Conservation (phyloP, 2,888 invertebrate genomes). For the Slavum lentiscoides region DNA sequence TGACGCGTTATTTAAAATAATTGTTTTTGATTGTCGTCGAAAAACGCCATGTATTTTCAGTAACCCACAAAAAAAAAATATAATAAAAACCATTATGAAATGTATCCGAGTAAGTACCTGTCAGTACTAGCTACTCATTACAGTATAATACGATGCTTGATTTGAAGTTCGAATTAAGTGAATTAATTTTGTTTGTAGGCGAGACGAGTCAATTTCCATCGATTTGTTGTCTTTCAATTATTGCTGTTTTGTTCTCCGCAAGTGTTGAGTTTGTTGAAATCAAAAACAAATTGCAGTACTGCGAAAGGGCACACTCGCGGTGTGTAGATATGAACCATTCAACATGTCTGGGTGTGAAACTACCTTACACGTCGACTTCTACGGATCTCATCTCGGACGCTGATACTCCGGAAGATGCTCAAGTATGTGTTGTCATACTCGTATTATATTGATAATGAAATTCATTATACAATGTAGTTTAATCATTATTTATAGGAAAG, state of each 20-base stretch:
- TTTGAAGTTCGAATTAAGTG: background rate
- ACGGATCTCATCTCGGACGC: conserved; percentile 74
- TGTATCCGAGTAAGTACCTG: background rate
- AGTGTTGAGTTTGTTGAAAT: conserved; percentile 21
- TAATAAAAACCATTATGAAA: background rate
- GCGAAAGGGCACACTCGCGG: conserved; percentile 69
- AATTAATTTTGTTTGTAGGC: background rate
- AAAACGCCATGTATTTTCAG: too few species aligned
- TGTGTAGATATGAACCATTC: conserved; percentile 69
- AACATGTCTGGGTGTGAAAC: conserved; percentile 76
- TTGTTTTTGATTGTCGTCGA: too few species aligned
- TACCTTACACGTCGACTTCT: conserved; percentile 78
- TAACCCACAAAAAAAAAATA: too few species aligned
- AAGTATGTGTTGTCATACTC: conserved; percentile 57
- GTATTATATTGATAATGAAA: conserved; percentile 51
- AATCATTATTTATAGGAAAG: conserved; percentile 56
- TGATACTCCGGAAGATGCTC: conserved; percentile 69
- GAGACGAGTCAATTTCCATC: background rate
- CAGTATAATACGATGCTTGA: background rate
- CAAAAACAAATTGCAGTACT: conserved; percentile 59
- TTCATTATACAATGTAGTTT: background rate
- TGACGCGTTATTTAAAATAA: too few species aligned
- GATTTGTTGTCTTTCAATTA: background rate
- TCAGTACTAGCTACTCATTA: background rate
- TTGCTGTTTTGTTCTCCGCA: background rate